Conservation (phyloP, 2,888 invertebrate species). For the Ferrisia virgata region DNA sequence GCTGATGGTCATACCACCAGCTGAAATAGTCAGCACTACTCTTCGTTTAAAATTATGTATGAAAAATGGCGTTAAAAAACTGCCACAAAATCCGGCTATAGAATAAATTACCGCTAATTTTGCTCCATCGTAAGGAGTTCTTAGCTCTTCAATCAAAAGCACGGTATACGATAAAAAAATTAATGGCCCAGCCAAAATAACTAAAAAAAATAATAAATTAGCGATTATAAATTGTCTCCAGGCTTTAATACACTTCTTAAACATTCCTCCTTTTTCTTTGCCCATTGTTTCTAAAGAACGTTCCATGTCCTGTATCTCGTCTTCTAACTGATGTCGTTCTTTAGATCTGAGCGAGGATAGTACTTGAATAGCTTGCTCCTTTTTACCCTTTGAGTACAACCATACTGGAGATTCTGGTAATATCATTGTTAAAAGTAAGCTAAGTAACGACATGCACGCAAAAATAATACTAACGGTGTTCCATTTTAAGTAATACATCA, state of each 20-base stretch:
- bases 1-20: constrained; percentile 8
- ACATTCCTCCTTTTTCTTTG: not conserved
- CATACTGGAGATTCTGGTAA: constrained; percentile 35
- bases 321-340: not conserved
- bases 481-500: constrained; percentile 26
- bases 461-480: not conserved
- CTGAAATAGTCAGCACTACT: not conserved
- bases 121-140: not conserved
- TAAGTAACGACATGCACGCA: not conserved
- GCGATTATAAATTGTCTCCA: constrained; percentile 11
- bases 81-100: not conserved
- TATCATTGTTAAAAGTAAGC: not conserved
- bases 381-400: not conserved
- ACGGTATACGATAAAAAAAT: constrained; percentile 28
- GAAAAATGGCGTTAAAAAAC: constrained; percentile 31
- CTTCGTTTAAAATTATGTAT: constrained; percentile 18
- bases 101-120: not conserved
- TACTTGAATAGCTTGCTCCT: not conserved
- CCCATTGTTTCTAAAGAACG: not conserved
- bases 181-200: not conserved
- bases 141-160: not conserved
- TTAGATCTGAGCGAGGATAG: not conserved
- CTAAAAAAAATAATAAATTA: not conserved
- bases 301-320: constrained; percentile 30
- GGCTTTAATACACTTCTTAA: not conserved